Percentiles rank a stretch among this genome's conserved stretches.
phyloP scores from a whole-genome alignment of 2,888 invertebrate species.

The Parelbella ahira region DNA sequence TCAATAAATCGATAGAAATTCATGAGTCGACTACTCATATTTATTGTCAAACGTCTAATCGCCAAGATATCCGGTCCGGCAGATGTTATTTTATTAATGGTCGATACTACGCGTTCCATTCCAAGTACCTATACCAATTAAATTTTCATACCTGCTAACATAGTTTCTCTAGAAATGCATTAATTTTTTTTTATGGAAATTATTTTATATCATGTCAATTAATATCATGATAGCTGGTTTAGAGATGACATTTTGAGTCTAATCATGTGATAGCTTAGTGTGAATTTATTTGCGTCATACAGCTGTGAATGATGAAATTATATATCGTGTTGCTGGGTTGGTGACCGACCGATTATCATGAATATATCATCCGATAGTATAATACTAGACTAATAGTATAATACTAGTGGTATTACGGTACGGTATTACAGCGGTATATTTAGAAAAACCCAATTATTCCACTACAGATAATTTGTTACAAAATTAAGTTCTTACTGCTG shows the following conservation, averaged over 20 bases:
- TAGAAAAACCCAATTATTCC: too few relatives aligned
- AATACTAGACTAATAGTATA: too few relatives aligned
- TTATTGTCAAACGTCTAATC: slow-evolving; percentile 25
- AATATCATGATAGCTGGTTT: slow-evolving; percentile 18
- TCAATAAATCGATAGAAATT: slow-evolving; percentile 20
- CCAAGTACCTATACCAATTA: slow-evolving; percentile 21
- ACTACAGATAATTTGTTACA: too few relatives aligned
- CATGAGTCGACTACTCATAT: slow-evolving; percentile 7
- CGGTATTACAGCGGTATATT: too few relatives aligned
- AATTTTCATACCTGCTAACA: slow-evolving; percentile 21
- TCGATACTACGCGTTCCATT: slow-evolving; percentile 12
- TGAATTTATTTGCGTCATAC: slow-evolving; percentile 13
- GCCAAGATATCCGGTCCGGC: slow-evolving; percentile 25
- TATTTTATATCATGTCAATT: slow-evolving; percentile 22
- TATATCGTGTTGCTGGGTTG: slow-evolving; percentile 1
- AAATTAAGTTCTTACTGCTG: too few relatives aligned
- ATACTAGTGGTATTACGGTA: too few relatives aligned
- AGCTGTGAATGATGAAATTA: slow-evolving; percentile 8
- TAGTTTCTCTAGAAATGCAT: slow-evolving; percentile 23
- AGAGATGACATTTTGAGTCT: slow-evolving; percentile 21
- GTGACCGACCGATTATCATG: neutral
- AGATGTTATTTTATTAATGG: slow-evolving; percentile 25
- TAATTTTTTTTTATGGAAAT: slow-evolving; percentile 25
- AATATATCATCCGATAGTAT: too few relatives aligned
- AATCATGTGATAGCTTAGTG: slow-evolving; percentile 3